Evolutionary conservation across 1,140 invertebrate species (phyloP).

Genomic region (Tetraneura akinire): DNA sequence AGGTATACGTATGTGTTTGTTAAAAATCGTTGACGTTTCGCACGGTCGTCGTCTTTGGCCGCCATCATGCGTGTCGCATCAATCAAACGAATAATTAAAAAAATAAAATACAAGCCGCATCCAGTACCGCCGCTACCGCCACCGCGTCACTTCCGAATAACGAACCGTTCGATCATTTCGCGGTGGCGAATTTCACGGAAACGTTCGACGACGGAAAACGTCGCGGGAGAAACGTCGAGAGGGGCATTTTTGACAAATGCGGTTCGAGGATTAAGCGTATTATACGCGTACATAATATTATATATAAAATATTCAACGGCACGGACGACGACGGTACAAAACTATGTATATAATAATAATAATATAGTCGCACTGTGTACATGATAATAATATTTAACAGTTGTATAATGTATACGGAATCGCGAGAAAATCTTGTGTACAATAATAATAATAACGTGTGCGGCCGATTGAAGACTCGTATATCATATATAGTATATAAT

Average conservation of each 20-base stretch:
- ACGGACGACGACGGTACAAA: background rate
- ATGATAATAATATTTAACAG: background rate
- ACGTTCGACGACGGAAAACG: background rate
- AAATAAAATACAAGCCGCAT: constrained; percentile 21
- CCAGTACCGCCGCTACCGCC: too few species aligned
- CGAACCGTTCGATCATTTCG: constrained; percentile 43
- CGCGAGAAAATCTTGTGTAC: constrained; percentile 7
- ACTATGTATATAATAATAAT: background rate
- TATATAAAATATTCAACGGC: constrained; percentile 47
- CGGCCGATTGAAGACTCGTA: too few species aligned
- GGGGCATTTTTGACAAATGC: constrained; percentile 46
- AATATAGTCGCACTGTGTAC: background rate
- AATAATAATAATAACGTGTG: constrained; percentile 6
- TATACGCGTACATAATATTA: too few species aligned
- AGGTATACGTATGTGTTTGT: too few species aligned
- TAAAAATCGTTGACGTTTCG: background rate
- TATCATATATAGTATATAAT: too few species aligned
- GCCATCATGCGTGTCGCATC: constrained; percentile 10
- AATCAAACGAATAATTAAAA: constrained; percentile 37
- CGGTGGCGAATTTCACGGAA: constrained; percentile 27
- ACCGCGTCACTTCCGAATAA: constrained; percentile 26
- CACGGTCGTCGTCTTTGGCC: background rate
- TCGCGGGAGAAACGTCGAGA: background rate
- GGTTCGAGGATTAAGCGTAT: constrained; percentile 31
- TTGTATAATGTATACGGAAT: too few species aligned